Conservation (phyloP, 2,888 invertebrate genomes). For the Conomelus anceps region DNA sequence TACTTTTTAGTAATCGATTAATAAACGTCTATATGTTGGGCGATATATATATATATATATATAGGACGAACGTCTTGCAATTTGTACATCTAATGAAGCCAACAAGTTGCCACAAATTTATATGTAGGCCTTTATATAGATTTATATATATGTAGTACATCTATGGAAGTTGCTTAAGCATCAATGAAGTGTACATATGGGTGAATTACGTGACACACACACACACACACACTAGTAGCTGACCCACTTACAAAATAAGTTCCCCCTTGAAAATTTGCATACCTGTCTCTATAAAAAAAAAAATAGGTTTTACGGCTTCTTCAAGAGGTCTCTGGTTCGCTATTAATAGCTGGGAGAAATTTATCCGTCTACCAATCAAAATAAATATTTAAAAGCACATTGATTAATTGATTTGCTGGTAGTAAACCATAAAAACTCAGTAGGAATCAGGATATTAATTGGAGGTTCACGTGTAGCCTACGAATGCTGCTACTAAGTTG, state of each 20-base stretch:
- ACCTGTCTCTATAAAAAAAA: background rate
- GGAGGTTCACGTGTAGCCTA: too few relatives aligned
- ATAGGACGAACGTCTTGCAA: background rate
- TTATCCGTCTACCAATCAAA: background rate
- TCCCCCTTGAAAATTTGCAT: background rate
- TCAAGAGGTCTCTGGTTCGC: background rate
- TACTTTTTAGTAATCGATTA: background rate
- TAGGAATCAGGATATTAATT: too few relatives aligned
- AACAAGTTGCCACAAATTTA: background rate
- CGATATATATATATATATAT: too few relatives aligned
- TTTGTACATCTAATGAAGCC: background rate
- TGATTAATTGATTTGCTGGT: background rate
- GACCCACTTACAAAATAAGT: background rate
- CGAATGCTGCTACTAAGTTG: too few relatives aligned
- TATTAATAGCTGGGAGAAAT: background rate
- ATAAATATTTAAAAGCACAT: background rate
- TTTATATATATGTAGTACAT: background rate
- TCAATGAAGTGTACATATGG: background rate
- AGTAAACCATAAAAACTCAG: too few relatives aligned
- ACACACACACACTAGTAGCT: background rate
- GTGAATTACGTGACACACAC: background rate
- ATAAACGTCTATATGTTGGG: too few relatives aligned
- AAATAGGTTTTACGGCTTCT: background rate
- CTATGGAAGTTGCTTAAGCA: background rate
- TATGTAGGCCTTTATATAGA: too few relatives aligned